Evolutionary conservation across 2,113 vertebrate genomes (phyloP), one percentile per base, ranked within the genome.

Genomic region (Alexandromys fortis): DNA sequence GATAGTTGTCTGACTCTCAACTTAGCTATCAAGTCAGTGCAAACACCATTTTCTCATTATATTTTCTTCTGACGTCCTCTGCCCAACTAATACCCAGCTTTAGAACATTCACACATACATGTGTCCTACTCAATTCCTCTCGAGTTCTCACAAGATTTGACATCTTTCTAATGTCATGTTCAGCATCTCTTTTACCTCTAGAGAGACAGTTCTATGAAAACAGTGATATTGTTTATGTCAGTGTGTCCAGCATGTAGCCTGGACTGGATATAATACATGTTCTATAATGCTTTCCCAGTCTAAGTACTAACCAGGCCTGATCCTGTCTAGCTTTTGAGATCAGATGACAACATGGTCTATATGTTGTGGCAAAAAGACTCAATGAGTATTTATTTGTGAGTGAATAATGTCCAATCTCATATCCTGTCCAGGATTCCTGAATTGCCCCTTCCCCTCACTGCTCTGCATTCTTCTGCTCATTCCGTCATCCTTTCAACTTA

Each of bases 371-470:
- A 58, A 58, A 55, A 55, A 55, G 68, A 88, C 58, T 85, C 58
- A 58, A 1, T 87, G 67, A 96, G 49, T 65, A 82, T 30, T 73
- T 93, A 86, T 30, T 73, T 94, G 45, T 90, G 85, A 89, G 26
- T 49, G 14, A 93, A 75, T 21, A 12, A 67, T 67, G 10, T 21
- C 16, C 13, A 75, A 65, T 67, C 1, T 55, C 19, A 17, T 35
- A 30, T n/a, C 63, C 26, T 75, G 6, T 28, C 85, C 28, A 14
- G 22, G 28, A 45, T 73, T 30, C 30, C 19, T 30, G 47, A 81
- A 81, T 0, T 3, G 5, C 88, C 63, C 19, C 1, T 9, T 65
- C 1, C 52, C 16, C 21, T 90, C 79, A 33, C 1, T 26, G 1
- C 61, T 77, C 49, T 93, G 67, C 30, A 22, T 65, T 79, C 6